Evolutionary conservation across 2,113 vertebrate species (phyloP), one percentile per base, ranked within the genome.

Genomic region (Platichthys stellatus): DNA sequence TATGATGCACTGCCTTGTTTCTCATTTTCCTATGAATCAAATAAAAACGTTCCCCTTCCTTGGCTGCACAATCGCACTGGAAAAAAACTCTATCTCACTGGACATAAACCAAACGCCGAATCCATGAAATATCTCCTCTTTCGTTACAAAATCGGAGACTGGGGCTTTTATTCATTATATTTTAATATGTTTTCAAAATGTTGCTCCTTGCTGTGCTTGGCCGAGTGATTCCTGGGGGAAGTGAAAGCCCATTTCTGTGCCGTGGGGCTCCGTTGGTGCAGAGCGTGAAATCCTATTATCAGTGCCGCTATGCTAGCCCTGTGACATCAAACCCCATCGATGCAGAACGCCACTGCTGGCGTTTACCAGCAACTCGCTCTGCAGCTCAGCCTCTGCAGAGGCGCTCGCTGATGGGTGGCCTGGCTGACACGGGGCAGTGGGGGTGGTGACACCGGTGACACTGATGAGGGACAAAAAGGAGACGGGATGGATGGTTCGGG

Each of bases 211-310:
- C 81, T 86, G 79, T 74, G 86, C 83, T 79, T 75, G 85, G 84
- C 89, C 87, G 62, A 89, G 91, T 80, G 79, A 88, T 88, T 91
- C 89, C 91, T 78, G 72, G 40, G 74, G 81, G 85, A 84, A 84
- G 85, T 75, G 81, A 90, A 89, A 92, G 86, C 87, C 88, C 89
- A 86, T 92, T 93, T 28, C 90, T 67, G 81, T 81, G 82, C 85
- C 62, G 78, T 65, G n/a, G 88, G 77, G 89, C 89, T 87, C 74
- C 62, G 77, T 81, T 72, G 83, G 84, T 82, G 83, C 83, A 45
- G 82, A 94, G 92, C 88, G 69, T 93, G 88, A 94, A 93, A 94
- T 94, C 92, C 92, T 92, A 93, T 93, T 93, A 93, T 84, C 80
- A 70, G 77, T 63, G 83, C 78, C 66, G 80, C 88, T 86, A 80